These are phyloP conservation scores for Crax fasciolata DNA, from an alignment of 2,797 vertebrate genomes.

Conservation along the genomic window DNA sequence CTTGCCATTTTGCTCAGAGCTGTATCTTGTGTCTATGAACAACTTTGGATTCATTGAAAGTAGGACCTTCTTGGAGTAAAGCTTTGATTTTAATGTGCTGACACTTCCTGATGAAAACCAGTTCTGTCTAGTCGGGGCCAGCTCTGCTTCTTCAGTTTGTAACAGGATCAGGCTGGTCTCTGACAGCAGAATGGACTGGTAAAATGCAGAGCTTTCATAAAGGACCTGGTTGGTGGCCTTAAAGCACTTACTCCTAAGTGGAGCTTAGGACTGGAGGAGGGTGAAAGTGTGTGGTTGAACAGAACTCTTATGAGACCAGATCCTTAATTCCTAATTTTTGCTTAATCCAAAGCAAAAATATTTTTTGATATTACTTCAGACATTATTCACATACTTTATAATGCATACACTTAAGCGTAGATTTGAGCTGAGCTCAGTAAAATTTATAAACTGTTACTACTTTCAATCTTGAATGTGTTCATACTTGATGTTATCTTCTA, in stretches of 20 bases:
- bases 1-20: slow-evolving; percentile 5
- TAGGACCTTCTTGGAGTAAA: background rate
- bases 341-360: background rate
- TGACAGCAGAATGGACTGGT: background rate
- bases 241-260: background rate
- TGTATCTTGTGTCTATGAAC: background rate
- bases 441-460: background rate
- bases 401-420: background rate
- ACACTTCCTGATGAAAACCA: background rate
- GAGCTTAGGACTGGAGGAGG: background rate
- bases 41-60: background rate
- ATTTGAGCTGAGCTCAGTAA: background rate
- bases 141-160: background rate
- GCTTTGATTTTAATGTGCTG: slow-evolving; percentile 24
- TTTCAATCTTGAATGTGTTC: background rate
- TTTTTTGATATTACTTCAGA: background rate
- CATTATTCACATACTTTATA: background rate
- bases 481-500: background rate
- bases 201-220: background rate
- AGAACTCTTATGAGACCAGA: background rate
- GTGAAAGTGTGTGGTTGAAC: background rate
- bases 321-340: background rate
- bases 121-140: background rate
- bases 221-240: background rate
- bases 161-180: background rate